Conservation (phyloP, 2,113 vertebrate genomes). For the Felis catus region DNA sequence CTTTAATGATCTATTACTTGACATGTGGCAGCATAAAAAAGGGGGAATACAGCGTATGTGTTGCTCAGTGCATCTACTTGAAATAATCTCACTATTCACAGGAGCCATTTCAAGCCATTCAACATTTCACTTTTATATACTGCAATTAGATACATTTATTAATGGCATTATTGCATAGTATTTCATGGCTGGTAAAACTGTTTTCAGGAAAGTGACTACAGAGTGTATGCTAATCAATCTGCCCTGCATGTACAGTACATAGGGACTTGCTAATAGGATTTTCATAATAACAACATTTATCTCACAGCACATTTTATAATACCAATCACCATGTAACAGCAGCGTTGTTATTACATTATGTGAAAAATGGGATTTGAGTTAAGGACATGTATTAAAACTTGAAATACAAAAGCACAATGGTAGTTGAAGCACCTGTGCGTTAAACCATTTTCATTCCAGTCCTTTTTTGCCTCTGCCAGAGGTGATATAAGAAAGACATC, state of each 20-base stretch:
- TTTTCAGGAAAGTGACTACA: conserved; percentile 80
- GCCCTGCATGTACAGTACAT: conserved; percentile 55
- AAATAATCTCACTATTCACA: conserved; percentile 73
- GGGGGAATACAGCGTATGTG: not conserved
- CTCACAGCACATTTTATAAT: conserved; percentile 77
- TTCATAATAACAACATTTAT: conserved; percentile 84
- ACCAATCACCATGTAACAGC: conserved; percentile 73
- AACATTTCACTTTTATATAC: conserved; percentile 75
- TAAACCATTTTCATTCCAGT: conserved; percentile 44
- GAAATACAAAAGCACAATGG: conserved; percentile 42
- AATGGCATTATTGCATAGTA: conserved; percentile 79
- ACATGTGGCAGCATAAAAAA: conserved; percentile 44
- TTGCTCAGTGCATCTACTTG: conserved; percentile 57
- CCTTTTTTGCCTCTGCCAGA: not conserved
- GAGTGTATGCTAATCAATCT: conserved; percentile 81
- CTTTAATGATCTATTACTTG: conserved; percentile 65
- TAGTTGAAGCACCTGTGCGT: not conserved
- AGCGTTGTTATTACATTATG: conserved; percentile 67
- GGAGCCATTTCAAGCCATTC: conserved; percentile 69
- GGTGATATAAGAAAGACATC: not conserved
- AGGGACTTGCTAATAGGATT: conserved; percentile 84
- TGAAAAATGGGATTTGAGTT: conserved; percentile 80
- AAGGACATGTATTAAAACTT: conserved; percentile 45
- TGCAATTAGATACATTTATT: conserved; percentile 84
- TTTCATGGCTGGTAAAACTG: conserved; percentile 80